phyloP scores from a whole-genome alignment of 1,140 invertebrate species.

The Brachionus rotundiformis region DNA sequence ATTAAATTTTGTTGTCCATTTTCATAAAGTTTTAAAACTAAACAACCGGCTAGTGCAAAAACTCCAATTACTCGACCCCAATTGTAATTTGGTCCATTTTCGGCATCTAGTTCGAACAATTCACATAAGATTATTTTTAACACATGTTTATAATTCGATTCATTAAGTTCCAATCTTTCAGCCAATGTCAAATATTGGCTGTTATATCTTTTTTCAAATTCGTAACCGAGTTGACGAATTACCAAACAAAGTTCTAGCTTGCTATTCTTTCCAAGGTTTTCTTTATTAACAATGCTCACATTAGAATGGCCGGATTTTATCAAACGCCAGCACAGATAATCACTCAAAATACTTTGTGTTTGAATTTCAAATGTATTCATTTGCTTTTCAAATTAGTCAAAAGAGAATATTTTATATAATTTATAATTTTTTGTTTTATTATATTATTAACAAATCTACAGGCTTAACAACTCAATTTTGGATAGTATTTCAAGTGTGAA shows the following conservation, averaged over 20 bases:
- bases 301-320: neutral
- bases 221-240: neutral
- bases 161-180: neutral
- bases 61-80: slow-evolving; percentile 8
- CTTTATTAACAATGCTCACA: neutral
- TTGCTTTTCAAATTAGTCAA: neutral
- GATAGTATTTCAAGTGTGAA: neutral
- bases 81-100: neutral
- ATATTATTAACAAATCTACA: neutral
- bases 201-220: slow-evolving; percentile 30
- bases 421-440: neutral
- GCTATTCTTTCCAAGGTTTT: neutral
- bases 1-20: neutral
- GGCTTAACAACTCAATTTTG: neutral
- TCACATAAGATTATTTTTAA: neutral
- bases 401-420: neutral
- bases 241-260: neutral
- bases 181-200: neutral
- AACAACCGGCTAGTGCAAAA: neutral
- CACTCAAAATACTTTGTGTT: neutral
- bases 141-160: neutral
- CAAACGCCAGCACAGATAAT: slow-evolving; percentile 23
- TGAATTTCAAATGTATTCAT: neutral
- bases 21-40: neutral
- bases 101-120: neutral